Evolutionary conservation across 2,888 invertebrate genomes (phyloP), one percentile per base, ranked within the genome.

Genomic region (Myathropa florea): DNA sequence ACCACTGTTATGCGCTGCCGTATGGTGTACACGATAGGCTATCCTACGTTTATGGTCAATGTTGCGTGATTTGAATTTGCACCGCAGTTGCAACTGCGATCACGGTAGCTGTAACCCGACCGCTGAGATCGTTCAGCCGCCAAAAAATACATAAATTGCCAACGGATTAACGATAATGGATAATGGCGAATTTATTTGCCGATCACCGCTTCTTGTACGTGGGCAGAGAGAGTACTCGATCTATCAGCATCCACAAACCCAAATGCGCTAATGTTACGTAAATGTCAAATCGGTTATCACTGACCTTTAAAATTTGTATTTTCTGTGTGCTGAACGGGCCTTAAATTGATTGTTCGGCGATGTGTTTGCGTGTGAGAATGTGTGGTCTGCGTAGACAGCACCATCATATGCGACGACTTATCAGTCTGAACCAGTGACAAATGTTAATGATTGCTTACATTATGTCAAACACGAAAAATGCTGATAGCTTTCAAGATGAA

Each of bases 131-230:
- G 61, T 59, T 30, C 26, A 59, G 86, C 75, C 65, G 78, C 86
- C 86, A 79, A 86, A 86, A 86, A 83, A 36, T 83, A 86, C 86
- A 86, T 83, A 83, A 86, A 86, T 86, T 79, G 86, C 78, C 79
- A 79, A 83, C 71, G 83, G 86, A 71, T 79, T 75, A 86, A 83
- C 75, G 86, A 86, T 86, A 77, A 82, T 77, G 82, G 82, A 73
- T 86, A 84, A 81, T 84, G 61, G 84, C 46, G 64, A 84, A 84
- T 84, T 84, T 84, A 84, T 73, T 80, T 70, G 36, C 63, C 39
- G 59, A 70, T 67, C 30, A 61, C 30, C 39, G 53, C 23, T 21
- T 63, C 46, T 24, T 60, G 30, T 59, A 63, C 73, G 75, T 75
- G 73, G 59, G 53, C 63, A 23, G 30, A 36, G 57, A 36, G 26